Percentiles rank a stretch among this genome's conserved stretches.
Evolutionary conservation across 2,113 vertebrate genomes (phyloP).

Genomic region (Glaucidium brasilianum): DNA sequence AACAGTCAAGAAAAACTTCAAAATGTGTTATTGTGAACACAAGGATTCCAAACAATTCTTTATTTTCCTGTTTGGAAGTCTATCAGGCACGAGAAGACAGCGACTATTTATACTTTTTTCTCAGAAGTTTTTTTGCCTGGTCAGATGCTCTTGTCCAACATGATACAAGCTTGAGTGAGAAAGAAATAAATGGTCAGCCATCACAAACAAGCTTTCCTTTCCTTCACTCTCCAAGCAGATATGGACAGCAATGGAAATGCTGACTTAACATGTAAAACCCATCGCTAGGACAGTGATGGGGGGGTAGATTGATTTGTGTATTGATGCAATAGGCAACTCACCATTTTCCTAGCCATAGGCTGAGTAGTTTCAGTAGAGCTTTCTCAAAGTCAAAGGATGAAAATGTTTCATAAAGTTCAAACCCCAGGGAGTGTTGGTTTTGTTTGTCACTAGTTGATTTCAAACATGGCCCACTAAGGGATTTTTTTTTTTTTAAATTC

Average conservation of each 20-base stretch:
- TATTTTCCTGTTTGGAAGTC: background rate
- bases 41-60: background rate
- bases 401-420: background rate
- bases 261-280: constrained; percentile 23
- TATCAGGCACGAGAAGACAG: background rate
- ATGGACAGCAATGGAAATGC: background rate
- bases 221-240: background rate
- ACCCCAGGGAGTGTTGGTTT: background rate
- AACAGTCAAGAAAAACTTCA: background rate
- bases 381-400: constrained; percentile 38
- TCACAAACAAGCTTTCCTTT: background rate
- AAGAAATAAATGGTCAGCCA: background rate
- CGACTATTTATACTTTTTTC: background rate
- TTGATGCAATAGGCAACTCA: constrained; percentile 40
- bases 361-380: constrained; percentile 25
- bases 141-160: background rate
- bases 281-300: background rate
- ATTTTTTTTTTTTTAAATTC: constrained; percentile 28
- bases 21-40: background rate
- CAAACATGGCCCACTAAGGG: background rate
- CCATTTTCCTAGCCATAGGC: constrained; percentile 60
- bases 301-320: constrained; percentile 44
- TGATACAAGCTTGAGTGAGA: background rate
- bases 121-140: background rate
- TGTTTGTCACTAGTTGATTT: constrained; percentile 19